Conservation (phyloP, 2,888 invertebrate species). For the Pyrocoelia pectoralis region DNA sequence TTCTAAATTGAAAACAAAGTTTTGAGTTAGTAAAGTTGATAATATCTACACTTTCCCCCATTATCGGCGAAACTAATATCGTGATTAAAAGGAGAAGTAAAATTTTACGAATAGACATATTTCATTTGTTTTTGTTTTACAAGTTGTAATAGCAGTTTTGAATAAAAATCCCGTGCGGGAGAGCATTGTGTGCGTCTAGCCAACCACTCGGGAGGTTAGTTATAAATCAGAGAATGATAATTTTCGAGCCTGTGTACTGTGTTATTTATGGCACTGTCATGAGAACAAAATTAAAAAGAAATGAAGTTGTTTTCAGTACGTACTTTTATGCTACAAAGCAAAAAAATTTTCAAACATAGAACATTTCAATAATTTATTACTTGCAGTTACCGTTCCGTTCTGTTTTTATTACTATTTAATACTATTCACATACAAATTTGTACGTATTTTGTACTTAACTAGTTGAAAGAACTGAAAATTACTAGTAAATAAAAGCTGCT, state of each 20-base stretch:
- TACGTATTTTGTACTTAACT: too few relatives aligned
- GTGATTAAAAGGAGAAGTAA: constrained; percentile 3
- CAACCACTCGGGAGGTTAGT: constrained; percentile 29
- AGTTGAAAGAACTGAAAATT: too few relatives aligned
- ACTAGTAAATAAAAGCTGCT: too few relatives aligned
- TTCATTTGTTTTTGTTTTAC: constrained; percentile 32
- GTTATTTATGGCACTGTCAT: constrained; percentile 32
- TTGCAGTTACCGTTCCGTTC: too few relatives aligned
- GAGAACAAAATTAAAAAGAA: constrained; percentile 32
- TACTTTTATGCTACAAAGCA: constrained; percentile 9
- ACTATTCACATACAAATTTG: too few relatives aligned
- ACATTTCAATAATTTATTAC: too few relatives aligned
- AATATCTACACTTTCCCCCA: neutral
- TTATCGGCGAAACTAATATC: constrained; percentile 9
- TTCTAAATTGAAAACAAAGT: constrained; percentile 8
- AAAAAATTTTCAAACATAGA: constrained; percentile 15
- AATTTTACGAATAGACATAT: constrained; percentile 25
- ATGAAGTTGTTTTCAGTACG: constrained; percentile 24
- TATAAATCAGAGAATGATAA: constrained; percentile 36
- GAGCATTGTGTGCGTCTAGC: constrained; percentile 27
- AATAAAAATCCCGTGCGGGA: constrained; percentile 28
- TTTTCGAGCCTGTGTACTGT: constrained; percentile 26
- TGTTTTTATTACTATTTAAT: too few relatives aligned
- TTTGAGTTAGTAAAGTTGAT: neutral
- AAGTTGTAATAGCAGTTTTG: constrained; percentile 31